Base-by-base conservation (phyloP, 2,888 invertebrate species). In the Plebejus melissa region DNA sequence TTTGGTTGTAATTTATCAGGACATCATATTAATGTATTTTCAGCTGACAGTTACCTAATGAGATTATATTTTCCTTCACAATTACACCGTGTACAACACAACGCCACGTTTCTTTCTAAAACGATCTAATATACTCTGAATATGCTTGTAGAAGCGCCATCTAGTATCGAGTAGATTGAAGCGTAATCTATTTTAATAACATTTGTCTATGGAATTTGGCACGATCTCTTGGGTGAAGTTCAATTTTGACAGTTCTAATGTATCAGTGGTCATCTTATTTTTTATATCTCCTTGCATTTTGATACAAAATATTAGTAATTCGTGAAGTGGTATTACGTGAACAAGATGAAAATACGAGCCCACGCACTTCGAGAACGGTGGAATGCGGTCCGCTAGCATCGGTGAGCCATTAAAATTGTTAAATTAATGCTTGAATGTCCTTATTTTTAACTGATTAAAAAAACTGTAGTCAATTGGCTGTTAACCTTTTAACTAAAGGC, bases 401-500 rank as follows among this genome's bases (percentile, higher is more conserved):
- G 88, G 93, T 93, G 83, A 92, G 93, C 88, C 77, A 81, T 78
- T 82, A 79, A 83, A 81, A 82, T 83, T 80, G 81, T 81, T 81
- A 77, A 83, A 82, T 83, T 83, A 80, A 84, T 82, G 84, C 83
- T 82, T 81, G 81, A 85, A 85, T 87, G 88, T 88, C 86, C 90
- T 88, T 92, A 93, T 93, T 91, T 93, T 92, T 93, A 93, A 93
- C 93, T 93, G 92, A 93, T 93, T 92, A 91, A 90, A 91, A 91
- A 91, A 91, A 90, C 90, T 87, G 89, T 92, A 91, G 93, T 94
- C 94, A 94, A 94, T 94, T 94, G 94, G 84, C 87, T 93, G 93
- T 94, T 94, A 94, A 94, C 94, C 94, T 94, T 94, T 94, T 94
- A 94, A 94, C 93, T 93, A 90, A 91, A 91, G 91, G 91, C 92